These are phyloP conservation scores for Meliscaeva auricollis DNA, from an alignment of 2,888 invertebrate genomes.

Conservation along the genomic window DNA sequence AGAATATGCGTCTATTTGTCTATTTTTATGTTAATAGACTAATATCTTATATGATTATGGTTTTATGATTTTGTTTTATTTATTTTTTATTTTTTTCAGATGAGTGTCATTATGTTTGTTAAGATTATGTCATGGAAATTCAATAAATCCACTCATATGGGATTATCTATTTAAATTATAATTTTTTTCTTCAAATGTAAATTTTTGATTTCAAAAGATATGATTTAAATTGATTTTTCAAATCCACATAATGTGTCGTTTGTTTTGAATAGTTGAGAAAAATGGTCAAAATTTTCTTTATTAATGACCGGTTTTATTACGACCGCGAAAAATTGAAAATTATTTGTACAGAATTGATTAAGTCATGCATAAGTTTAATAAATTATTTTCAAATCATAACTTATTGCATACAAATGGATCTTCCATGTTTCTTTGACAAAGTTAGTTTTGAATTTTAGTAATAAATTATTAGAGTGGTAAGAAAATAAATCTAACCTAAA, in stretches of 20 bases:
- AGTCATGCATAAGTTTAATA: not conserved
- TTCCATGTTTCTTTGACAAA: not conserved
- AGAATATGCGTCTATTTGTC: too few species aligned
- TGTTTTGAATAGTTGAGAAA: not conserved
- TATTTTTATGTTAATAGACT: constrained; percentile 43
- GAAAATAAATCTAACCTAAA: too few species aligned
- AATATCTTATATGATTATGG: too few species aligned
- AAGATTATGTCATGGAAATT: constrained; percentile 29
- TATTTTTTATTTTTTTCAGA: constrained; percentile 9
- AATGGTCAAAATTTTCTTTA: constrained; percentile 2
- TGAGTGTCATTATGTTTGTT: constrained; percentile 23
- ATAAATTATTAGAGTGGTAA: too few species aligned
- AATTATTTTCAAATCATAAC: not conserved
- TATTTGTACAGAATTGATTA: not conserved
- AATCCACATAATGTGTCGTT: constrained; percentile 2
- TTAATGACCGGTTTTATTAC: not conserved
- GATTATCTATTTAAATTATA: not conserved
- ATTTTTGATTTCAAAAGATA: constrained; percentile 12
- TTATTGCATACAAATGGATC: not conserved
- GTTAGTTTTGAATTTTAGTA: not conserved
- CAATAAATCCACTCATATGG: constrained; percentile 26
- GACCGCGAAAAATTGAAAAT: constrained; percentile 28
- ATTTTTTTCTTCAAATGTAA: not conserved
- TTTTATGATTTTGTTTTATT: too few species aligned
- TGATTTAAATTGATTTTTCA: constrained; percentile 6